phyloP scores from a whole-genome alignment of 2,888 invertebrate species.

The Aphidius colemani region DNA sequence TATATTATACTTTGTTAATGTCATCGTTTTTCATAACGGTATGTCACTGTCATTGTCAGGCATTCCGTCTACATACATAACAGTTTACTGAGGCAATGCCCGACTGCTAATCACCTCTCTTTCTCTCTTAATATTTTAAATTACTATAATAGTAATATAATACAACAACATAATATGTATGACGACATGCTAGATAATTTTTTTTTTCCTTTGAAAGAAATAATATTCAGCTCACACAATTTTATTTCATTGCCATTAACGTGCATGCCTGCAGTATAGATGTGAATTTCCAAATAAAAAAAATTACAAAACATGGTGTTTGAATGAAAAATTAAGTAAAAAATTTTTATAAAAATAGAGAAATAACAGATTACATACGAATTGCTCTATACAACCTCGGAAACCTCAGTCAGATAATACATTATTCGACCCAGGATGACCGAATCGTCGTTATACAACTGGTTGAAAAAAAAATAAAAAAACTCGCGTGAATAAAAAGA shows the following conservation, averaged over 20 bases:
- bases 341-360: slow-evolving; percentile 1
- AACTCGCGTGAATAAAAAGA: background rate
- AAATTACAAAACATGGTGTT: background rate
- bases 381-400: slow-evolving; percentile 1
- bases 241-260: background rate
- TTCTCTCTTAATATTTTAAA: background rate
- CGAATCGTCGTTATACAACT: slow-evolving; percentile 13
- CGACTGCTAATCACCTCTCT: slow-evolving; percentile 12
- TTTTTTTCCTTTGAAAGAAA: too few species aligned
- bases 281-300: background rate
- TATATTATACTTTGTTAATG: too few species aligned
- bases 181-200: too few species aligned
- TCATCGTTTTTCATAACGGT: slow-evolving; percentile 16
- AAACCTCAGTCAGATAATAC: slow-evolving; percentile 20
- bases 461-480: slow-evolving; percentile 14
- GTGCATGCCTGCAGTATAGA: background rate
- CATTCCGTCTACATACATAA: slow-evolving; percentile 7
- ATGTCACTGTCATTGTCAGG: slow-evolving; percentile 20
- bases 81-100: too few species aligned
- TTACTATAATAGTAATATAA: background rate
- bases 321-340: background rate
- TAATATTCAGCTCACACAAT: too few species aligned
- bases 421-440: slow-evolving; percentile 20
- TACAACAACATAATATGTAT: too few species aligned
- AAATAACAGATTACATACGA: slow-evolving; percentile 1